These are phyloP conservation scores for Drosophila paulistorum DNA, from an alignment of 1,140 invertebrate species.

Conservation along the genomic window DNA sequence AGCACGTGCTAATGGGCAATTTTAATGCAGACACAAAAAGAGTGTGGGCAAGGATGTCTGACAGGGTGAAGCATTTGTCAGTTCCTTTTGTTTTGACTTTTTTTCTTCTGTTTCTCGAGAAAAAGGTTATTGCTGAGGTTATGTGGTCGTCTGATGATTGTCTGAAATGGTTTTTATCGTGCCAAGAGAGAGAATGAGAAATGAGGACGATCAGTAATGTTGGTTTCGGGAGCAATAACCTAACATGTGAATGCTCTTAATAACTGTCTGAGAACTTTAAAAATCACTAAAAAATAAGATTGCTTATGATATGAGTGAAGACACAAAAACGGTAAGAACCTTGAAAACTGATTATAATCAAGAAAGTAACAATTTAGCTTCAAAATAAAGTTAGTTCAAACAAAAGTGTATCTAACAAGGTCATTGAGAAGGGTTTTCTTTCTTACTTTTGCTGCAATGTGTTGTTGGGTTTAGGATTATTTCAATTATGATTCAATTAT, in stretches of 20 bases:
- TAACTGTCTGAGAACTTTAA: no score
- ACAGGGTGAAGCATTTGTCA: conserved; percentile 12
- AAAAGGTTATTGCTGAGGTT: conserved; percentile 4
- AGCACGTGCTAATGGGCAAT: conserved; percentile 69
- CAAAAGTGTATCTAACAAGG: no score
- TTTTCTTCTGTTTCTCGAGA: neutral
- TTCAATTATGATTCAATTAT: neutral
- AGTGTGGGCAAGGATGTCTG: no score
- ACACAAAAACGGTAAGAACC: no score
- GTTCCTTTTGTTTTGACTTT: neutral
- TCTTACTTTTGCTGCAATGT: neutral
- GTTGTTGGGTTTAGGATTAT: neutral
- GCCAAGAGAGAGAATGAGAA: neutral
- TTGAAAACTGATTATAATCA: no score
- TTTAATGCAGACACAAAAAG: neutral
- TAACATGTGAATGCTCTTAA: no score
- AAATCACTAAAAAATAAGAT: no score
- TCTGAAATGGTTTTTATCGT: conserved; percentile 8
- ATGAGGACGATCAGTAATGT: neutral
- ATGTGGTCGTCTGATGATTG: conserved; percentile 13
- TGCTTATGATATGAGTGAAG: no score
- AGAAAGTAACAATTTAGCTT: no score
- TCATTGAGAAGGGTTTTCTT: neutral
- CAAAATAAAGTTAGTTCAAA: no score
- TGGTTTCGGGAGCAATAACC: neutral